A percentile compares a stretch with the other conserved stretches of the same genome.
phyloP scores from a whole-genome alignment of 2,888 invertebrate species.

The Steinernema carpocapsae region DNA sequence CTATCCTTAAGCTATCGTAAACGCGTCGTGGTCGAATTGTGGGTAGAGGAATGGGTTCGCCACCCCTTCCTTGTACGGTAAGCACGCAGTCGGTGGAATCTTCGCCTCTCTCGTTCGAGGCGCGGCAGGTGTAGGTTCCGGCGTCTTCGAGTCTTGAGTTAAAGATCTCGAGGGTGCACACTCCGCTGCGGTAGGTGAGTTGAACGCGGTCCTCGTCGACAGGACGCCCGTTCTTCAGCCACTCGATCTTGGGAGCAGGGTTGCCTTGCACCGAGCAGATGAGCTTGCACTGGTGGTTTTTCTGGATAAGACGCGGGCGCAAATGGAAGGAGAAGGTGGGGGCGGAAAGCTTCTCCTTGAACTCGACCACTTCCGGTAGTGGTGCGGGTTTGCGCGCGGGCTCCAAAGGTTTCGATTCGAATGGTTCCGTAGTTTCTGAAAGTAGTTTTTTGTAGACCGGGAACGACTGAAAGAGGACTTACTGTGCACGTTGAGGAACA shows the following conservation, averaged over 20 bases:
- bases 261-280: constrained; percentile 93
- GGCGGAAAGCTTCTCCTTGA: constrained; percentile 88
- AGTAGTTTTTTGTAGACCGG: too few relatives aligned
- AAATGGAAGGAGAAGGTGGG: constrained; percentile 97
- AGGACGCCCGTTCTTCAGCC: constrained; percentile 85
- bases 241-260: constrained; percentile 80
- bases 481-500: constrained; percentile 83
- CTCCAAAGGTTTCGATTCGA: constrained; percentile 53
- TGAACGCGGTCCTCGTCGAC: constrained; percentile 78
- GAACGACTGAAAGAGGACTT: neutral
- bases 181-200: constrained; percentile 82
- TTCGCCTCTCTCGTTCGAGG: constrained; percentile 88
- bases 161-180: constrained; percentile 93
- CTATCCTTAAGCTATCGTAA: constrained; percentile 42
- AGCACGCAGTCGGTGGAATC: constrained; percentile 94
- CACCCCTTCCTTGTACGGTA: constrained; percentile 84
- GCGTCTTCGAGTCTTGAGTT: constrained; percentile 92
- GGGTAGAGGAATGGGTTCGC: constrained; percentile 50
- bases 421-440: constrained; percentile 68
- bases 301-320: constrained; percentile 96
- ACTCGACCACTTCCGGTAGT: constrained; percentile 78
- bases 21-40: constrained; percentile 36
- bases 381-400: constrained; percentile 42
- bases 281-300: constrained; percentile 88
- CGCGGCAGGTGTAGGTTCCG: constrained; percentile 91